phyloP scores from a whole-genome alignment of 92 coral and sea anemone genomes.

The Hydrozoanthus gracilis region DNA sequence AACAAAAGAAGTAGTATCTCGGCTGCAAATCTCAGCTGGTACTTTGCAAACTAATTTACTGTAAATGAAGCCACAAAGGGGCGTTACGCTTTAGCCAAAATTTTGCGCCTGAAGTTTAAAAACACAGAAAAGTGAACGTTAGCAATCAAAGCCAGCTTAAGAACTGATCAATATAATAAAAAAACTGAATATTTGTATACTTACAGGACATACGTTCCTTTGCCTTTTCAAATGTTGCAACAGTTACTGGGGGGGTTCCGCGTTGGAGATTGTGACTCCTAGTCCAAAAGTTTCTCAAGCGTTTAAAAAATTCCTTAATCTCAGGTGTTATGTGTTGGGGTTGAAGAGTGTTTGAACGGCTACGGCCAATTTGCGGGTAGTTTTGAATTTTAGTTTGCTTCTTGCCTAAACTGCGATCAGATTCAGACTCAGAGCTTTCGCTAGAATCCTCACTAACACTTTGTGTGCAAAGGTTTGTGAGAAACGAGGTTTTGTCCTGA shows the following conservation, averaged over 20 bases:
- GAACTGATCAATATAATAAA: slow-evolving; percentile 1
- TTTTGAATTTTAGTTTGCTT: too few species aligned
- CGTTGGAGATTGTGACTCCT: slow-evolving; percentile 17
- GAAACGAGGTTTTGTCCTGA: too few species aligned
- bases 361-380: too few species aligned
- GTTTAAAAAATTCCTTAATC: slow-evolving; percentile 9
- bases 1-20: background rate
- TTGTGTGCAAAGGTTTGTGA: too few species aligned
- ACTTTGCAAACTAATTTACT: background rate
- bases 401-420: too few species aligned
- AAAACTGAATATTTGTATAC: slow-evolving; percentile 12
- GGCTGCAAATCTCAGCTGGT: background rate
- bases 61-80: slow-evolving; percentile 4
- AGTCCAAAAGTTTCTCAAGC: slow-evolving; percentile 21
- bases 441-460: too few species aligned
- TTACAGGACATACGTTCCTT: slow-evolving; percentile 10
- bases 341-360: background rate
- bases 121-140: slow-evolving; percentile 14
- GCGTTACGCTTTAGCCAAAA: slow-evolving; percentile 9
- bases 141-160: slow-evolving; percentile 7
- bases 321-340: background rate
- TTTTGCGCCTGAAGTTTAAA: slow-evolving; percentile 5
- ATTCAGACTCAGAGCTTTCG: too few species aligned
- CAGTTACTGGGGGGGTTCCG: slow-evolving; percentile 6
- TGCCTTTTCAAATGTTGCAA: slow-evolving; percentile 27